Conservation (phyloP, 2,888 invertebrate genomes). For the Cosmorhoe ocellata region DNA sequence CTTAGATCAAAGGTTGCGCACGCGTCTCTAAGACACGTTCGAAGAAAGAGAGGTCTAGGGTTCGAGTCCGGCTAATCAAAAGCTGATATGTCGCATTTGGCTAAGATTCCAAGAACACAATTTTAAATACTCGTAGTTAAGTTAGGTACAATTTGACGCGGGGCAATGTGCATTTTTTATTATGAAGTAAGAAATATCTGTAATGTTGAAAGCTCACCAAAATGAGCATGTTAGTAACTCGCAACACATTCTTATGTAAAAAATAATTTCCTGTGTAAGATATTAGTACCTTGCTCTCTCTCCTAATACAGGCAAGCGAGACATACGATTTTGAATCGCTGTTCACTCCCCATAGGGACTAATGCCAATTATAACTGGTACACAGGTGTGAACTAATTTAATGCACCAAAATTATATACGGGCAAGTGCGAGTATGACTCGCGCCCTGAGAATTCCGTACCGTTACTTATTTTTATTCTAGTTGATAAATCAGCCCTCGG, state of each 20-base stretch:
- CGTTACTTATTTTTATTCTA: too few species aligned
- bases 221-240: slow-evolving; percentile 17
- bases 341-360: slow-evolving; percentile 23
- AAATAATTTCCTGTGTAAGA: slow-evolving; percentile 30
- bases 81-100: slow-evolving; percentile 57
- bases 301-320: slow-evolving; percentile 29
- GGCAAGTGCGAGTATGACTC: too few species aligned
- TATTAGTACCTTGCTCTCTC: slow-evolving; percentile 20
- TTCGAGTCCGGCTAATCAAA: slow-evolving; percentile 67
- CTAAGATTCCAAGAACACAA: slow-evolving; percentile 53
- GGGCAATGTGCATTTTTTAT: slow-evolving; percentile 15
- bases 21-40: slow-evolving; percentile 62
- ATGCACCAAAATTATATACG: slow-evolving; percentile 14
- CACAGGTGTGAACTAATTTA: slow-evolving; percentile 32
- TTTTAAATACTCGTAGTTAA: slow-evolving; percentile 31
- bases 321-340: slow-evolving; percentile 25
- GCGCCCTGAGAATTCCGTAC: too few species aligned
- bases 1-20: slow-evolving; percentile 63
- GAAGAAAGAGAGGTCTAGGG: slow-evolving; percentile 67
- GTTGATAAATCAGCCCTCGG: too few species aligned
- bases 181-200: slow-evolving; percentile 21
- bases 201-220: slow-evolving; percentile 27
- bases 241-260: slow-evolving; percentile 26
- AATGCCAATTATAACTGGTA: slow-evolving; percentile 31
- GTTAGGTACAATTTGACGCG: slow-evolving; percentile 15